phyloP scores from a whole-genome alignment of 2,797 vertebrate species.

The Amazona ochrocephala region DNA sequence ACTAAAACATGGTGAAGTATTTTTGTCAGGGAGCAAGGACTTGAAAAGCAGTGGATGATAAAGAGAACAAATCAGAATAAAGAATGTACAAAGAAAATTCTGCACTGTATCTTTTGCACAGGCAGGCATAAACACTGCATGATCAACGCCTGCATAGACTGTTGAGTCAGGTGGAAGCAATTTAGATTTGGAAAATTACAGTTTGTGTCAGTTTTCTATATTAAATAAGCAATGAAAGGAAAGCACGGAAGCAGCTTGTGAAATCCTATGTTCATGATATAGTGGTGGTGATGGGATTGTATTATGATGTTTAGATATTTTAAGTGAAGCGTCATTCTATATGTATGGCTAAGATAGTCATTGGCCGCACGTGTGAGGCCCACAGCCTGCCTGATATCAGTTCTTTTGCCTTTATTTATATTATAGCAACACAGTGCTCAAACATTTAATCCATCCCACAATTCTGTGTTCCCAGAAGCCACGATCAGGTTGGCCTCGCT shows the following conservation, averaged over 20 bases:
- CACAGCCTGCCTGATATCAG: neutral
- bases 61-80: neutral
- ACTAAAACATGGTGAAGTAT: neutral
- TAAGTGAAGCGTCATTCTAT: neutral
- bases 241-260: neutral
- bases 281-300: neutral
- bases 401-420: neutral
- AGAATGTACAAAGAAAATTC: neutral
- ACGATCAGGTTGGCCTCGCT: neutral
- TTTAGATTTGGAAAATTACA: neutral
- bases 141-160: neutral
- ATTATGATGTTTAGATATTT: neutral
- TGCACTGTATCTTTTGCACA: accelerated
- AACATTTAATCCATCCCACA: neutral
- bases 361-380: neutral
- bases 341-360: accelerated
- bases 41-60: neutral
- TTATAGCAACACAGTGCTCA: neutral
- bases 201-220: neutral
- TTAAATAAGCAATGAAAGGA: neutral
- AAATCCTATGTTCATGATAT: neutral
- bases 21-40: neutral
- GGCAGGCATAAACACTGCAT: neutral
- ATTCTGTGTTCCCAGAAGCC: neutral
- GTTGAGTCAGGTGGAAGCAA: neutral